phyloP scores from a whole-genome alignment of 2,888 invertebrate genomes.

The Nemapogon koenigi region DNA sequence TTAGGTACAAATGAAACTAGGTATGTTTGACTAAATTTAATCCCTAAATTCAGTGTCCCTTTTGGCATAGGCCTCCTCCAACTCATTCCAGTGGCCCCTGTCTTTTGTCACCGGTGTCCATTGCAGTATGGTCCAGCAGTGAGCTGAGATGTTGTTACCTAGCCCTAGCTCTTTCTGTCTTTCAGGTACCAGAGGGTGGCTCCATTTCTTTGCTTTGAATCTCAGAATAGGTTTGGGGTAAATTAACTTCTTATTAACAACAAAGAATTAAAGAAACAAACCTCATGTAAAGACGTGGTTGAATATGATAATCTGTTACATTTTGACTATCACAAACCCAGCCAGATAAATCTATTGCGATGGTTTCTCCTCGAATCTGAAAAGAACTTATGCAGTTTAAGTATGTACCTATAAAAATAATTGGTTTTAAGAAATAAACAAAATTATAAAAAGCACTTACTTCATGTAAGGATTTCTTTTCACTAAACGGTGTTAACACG shows the following conservation, averaged over 20 bases:
- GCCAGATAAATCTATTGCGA: slow-evolving; percentile 89
- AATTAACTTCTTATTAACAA: background rate
- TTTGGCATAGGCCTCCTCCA: too few species aligned
- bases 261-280: slow-evolving; percentile 27
- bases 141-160: too few species aligned
- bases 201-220: background rate
- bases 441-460: slow-evolving; percentile 33
- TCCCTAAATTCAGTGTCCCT: too few species aligned
- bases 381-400: too few species aligned
- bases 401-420: background rate
- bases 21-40: too few species aligned
- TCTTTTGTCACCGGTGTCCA: too few species aligned
- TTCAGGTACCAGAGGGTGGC: background rate
- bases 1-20: too few species aligned
- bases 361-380: slow-evolving; percentile 72
- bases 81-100: too few species aligned
- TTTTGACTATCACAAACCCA: slow-evolving; percentile 92
- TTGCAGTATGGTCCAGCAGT: too few species aligned
- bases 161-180: too few species aligned
- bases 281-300: slow-evolving; percentile 86
- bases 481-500: slow-evolving; percentile 77
- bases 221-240: background rate
- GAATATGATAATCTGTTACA: slow-evolving; percentile 72
- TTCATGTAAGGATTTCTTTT: slow-evolving; percentile 78
- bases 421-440: background rate